A percentile compares a stretch with the other conserved stretches of the same genome.
Evolutionary conservation across 2,797 vertebrate genomes (phyloP).

Genomic region (Acanthis flammea): DNA sequence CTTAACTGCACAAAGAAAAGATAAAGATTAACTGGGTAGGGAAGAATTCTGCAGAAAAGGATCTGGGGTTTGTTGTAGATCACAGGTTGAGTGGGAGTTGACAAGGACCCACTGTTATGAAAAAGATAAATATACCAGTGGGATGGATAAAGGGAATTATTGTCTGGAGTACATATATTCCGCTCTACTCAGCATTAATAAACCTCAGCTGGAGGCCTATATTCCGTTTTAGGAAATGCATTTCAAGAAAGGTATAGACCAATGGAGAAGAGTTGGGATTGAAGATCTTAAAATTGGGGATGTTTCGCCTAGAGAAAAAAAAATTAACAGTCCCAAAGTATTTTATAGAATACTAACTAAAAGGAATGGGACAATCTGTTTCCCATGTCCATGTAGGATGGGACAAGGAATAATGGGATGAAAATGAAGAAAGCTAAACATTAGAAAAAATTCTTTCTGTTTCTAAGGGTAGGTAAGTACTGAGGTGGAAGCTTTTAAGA

Average conservation of each 20-base stretch:
- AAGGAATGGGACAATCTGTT: not conserved
- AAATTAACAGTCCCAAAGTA: not conserved
- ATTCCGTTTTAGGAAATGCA: not conserved
- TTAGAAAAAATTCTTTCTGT: not conserved
- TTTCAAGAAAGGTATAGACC: not conserved
- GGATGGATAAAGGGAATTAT: not conserved
- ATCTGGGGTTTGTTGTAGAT: not conserved
- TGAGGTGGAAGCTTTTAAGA: not conserved
- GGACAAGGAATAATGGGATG: not conserved
- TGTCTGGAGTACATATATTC: not conserved
- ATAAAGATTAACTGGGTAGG: not conserved
- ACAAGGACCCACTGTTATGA: not conserved
- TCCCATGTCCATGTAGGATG: not conserved
- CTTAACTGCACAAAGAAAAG: not conserved
- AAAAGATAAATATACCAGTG: not conserved
- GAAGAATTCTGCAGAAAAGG: not conserved
- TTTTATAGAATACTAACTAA: not conserved
- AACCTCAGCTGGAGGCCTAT: not conserved
- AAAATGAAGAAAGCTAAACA: not conserved
- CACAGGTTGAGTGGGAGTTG: not conserved
- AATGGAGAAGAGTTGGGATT: not conserved
- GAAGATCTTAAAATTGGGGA: not conserved
- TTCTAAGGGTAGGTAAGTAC: not conserved
- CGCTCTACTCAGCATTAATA: not conserved
- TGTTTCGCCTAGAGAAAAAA: not conserved